Base-by-base conservation (phyloP, 1,140 invertebrate species). In the Bombus waltoni region DNA sequence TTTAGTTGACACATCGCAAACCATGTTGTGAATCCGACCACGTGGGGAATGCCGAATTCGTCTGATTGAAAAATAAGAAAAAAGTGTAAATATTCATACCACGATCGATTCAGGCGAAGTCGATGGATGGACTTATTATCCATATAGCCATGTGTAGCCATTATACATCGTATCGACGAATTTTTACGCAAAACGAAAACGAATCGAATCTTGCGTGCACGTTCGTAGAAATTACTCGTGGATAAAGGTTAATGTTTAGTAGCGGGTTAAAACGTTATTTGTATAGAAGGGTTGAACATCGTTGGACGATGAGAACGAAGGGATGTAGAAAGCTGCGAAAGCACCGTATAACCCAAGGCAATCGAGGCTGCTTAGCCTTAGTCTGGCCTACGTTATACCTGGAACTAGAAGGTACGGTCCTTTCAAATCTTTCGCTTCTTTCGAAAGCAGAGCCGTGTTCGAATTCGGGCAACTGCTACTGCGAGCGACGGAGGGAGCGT, bases 391-490 rank as follows among this genome's bases (percentile, higher is more conserved):
- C 88, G 47, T 91, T 96, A 96, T 96, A 97, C 97, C 97, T 97
- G 97, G 97, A 94, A 98, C 96, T 87, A 97, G 96, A 93, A 97
- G 96, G 95, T 97, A 97, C 91, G 96, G 97, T 94, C 97, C 97
- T 95, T 97, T 97, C 93, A 96, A 95, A 94, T 97, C 97, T 93
- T 96, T 95, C 81, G 96, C 95, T 91, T 96, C 96, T 92, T 95
- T 95, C 68, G 94, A 94, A 44, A 97, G 95, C 87, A 96, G 95
- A 89, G 96, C 96, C 86, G 95, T 96, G 93, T 96, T 96, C 88
- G 96, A 96, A 90, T 96, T 95, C 32, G 96, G 95, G 93, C 95
- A 93, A 94, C 94, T 95, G 79, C 93, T 94, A 89, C 96, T 95
- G 91, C 95, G 95, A 93, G 93, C 93, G 81, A 95, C 95, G 59